Percentiles rank a stretch among this genome's conserved stretches.
phyloP scores from a whole-genome alignment of 2,113 vertebrate genomes.

The Cololabis saira region DNA sequence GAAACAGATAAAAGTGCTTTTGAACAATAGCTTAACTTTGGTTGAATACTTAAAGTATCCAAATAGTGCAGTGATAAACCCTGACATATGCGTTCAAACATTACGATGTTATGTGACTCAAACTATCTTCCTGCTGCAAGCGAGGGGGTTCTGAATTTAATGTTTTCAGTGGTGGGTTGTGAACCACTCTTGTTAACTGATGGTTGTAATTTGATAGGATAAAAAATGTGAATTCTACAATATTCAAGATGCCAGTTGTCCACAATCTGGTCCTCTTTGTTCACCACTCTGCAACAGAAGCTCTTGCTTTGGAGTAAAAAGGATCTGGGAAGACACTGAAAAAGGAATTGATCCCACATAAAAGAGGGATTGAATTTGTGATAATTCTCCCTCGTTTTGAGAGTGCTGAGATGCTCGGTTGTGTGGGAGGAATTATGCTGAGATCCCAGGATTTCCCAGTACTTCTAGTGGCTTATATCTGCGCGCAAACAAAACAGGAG shows the following conservation, averaged over 20 bases:
- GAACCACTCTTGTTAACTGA: slow-evolving; percentile 3
- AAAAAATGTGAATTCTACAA: background rate
- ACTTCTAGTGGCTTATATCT: slow-evolving; percentile 33
- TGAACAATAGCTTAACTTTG: too few relatives aligned
- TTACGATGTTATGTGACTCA: slow-evolving; percentile 11
- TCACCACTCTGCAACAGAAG: background rate
- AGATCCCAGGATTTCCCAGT: slow-evolving; percentile 26
- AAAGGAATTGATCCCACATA: background rate
- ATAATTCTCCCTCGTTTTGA: slow-evolving; percentile 10
- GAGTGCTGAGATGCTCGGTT: slow-evolving; percentile 13
- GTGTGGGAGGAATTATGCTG: slow-evolving; percentile 15
- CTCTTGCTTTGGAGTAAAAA: slow-evolving; percentile 4
- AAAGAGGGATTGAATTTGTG: slow-evolving; percentile 10
- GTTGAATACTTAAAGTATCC: too few relatives aligned
- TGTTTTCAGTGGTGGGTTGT: slow-evolving; percentile 1
- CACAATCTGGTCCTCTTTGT: background rate
- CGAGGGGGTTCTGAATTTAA: slow-evolving; percentile 30
- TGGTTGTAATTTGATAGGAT: background rate
- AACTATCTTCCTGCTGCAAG: slow-evolving; percentile 8
- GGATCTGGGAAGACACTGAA: slow-evolving; percentile 6
- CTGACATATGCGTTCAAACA: slow-evolving; percentile 6
- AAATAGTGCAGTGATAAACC: too few relatives aligned
- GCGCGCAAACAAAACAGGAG: slow-evolving; percentile 33
- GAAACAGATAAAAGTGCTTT: too few relatives aligned
- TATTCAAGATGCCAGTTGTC: background rate